These are phyloP conservation scores for Drosophila yooni DNA, from an alignment of 2,888 invertebrate species.

Conservation along the genomic window DNA sequence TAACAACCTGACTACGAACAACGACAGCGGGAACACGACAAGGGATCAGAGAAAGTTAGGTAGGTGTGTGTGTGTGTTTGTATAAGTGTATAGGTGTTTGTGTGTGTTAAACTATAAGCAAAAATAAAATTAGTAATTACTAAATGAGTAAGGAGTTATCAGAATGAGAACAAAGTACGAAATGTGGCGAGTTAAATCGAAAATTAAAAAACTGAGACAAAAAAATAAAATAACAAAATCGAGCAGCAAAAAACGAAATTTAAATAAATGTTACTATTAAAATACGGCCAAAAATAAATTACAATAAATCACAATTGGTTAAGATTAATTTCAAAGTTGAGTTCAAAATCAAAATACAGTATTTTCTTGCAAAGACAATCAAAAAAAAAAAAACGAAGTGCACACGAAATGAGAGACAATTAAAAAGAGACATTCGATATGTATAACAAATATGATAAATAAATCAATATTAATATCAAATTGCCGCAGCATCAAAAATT, in stretches of 20 bases:
- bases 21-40: constrained; percentile 13
- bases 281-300: constrained; percentile 25
- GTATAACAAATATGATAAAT: constrained; percentile 14
- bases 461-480: constrained; percentile 34
- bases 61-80: constrained; percentile 1
- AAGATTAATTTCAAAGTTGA: background rate
- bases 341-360: constrained; percentile 45
- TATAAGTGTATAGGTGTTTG: background rate
- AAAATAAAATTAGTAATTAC: constrained; percentile 13
- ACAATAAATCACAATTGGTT: constrained; percentile 2
- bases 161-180: constrained; percentile 8
- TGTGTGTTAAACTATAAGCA: background rate
- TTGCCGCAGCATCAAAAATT: constrained; percentile 38
- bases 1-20: constrained; percentile 31
- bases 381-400: constrained; percentile 27
- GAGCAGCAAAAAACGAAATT: background rate
- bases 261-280: constrained; percentile 10
- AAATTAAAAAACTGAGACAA: background rate
- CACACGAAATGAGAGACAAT: constrained; percentile 41
- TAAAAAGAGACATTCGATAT: constrained; percentile 20
- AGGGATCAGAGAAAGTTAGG: constrained; percentile 1
- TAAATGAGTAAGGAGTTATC: background rate
- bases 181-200: background rate
- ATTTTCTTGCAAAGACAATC: constrained; percentile 72
- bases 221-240: background rate